Base-by-base conservation (phyloP, 2,888 invertebrate genomes). In the Autographa pulchrina region DNA sequence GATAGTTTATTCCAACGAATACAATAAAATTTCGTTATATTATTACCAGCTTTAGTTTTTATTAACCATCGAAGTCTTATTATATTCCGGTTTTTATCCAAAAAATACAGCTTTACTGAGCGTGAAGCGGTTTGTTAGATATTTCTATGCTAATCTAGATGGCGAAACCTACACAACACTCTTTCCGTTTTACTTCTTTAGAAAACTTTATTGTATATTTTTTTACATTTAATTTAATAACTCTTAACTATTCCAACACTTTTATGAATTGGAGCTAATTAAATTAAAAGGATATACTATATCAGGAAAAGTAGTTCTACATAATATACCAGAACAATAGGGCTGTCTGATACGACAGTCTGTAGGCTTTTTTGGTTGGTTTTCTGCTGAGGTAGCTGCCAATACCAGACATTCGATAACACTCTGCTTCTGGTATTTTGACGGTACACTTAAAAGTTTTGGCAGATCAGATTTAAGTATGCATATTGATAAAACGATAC, bases 61-160 rank as follows among this genome's bases (percentile, higher is more conserved):
- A 20, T 56, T 56, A 25, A 3, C 54, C n/a, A n/a, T n/a, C n/a
- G n/a, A 54, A 54, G 18, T 6, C 54, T 56, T 56, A 56, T 25
- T 8, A 59, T 35, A 59, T 48, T 66, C 60, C 20, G 32, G 32
- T 35, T 59, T 60, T 60, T 66, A 2, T 25, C 20, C 38, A 56
- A 59, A 65, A 35, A 58, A 59, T 20, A 56, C 20, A 25, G 58
- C 52, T 63, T 65, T 65, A 41, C 58, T 38, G 65, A 59, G 65
- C 43, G 31, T n/a, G 58, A 65, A 65, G 48, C 31, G 13, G 59
- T 66, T 66, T 32, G 60, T 60, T 60, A 48, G 59, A 16, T 38
- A 41, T 66, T 60, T 18, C 18, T 59, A 59, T 43, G 65, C 31
- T 59, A 31, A 66, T 60, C 31, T 18, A 18, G 16, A 43, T 56